Evolutionary conservation across 1,140 invertebrate species (phyloP).

Genomic region (Heterodera schachtii): DNA sequence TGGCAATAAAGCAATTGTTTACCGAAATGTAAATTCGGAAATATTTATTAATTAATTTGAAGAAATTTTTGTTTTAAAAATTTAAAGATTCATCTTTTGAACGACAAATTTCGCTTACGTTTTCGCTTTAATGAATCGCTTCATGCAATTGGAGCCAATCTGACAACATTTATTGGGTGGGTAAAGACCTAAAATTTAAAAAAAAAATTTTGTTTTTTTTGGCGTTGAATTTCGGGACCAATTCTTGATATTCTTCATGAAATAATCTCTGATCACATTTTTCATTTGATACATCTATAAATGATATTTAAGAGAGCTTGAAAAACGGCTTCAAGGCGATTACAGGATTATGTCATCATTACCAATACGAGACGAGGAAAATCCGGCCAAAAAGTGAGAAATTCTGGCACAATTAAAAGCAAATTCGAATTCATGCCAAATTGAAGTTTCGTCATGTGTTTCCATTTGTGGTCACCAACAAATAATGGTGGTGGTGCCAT

Average conservation of each 20-base stretch:
- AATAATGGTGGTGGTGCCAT: conserved; percentile 6
- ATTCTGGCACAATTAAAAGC: background rate
- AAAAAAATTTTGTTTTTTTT: too few relatives aligned
- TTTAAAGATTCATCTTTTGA: conserved; percentile 29
- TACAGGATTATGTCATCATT: conserved; percentile 13
- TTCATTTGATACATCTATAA: too few relatives aligned
- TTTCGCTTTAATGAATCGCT: conserved; percentile 34
- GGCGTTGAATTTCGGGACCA: too few relatives aligned
- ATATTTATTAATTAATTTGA: background rate
- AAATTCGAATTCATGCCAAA: conserved; percentile 4
- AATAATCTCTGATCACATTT: too few relatives aligned
- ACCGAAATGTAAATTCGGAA: conserved; percentile 11
- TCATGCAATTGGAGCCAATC: conserved; percentile 22
- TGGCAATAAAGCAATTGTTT: conserved; percentile 9
- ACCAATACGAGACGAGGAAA: background rate
- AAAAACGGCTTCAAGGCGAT: background rate
- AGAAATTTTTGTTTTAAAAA: background rate
- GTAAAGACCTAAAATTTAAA: too few relatives aligned
- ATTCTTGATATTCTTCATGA: too few relatives aligned
- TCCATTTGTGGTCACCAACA: conserved; percentile 23
- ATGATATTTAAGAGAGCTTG: conserved; percentile 1
- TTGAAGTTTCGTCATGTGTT: conserved; percentile 28
- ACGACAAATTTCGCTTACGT: conserved; percentile 26
- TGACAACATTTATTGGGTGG: conserved; percentile 33
- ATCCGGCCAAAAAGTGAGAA: background rate